phyloP scores from a whole-genome alignment of 2,113 vertebrate genomes.

The Dicaeum eximium region DNA sequence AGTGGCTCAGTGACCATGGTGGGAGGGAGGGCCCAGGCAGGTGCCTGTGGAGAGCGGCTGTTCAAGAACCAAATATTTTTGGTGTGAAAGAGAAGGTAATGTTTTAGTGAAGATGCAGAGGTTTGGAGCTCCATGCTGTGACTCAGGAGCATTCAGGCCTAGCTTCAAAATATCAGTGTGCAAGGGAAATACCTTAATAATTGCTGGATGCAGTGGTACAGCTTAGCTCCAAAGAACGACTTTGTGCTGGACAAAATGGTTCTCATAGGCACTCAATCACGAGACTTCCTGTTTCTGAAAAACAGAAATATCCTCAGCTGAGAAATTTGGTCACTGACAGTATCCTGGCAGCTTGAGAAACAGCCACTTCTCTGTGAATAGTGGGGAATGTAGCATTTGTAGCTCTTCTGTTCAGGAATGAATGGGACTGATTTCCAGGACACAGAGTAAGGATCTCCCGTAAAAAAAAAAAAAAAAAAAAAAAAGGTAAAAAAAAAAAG shows the following conservation, averaged over 20 bases:
- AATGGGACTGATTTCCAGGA: neutral
- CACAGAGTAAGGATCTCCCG: neutral
- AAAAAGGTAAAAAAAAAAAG: neutral
- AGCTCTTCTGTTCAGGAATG: neutral
- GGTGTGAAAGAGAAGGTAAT: neutral
- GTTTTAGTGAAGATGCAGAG: neutral
- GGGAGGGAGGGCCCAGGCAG: neutral
- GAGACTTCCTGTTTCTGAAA: neutral
- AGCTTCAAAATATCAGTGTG: neutral
- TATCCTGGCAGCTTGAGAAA: neutral
- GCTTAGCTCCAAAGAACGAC: neutral
- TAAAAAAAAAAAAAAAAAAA: neutral
- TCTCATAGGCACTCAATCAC: neutral
- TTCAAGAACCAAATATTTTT: neutral
- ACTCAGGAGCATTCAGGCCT: neutral
- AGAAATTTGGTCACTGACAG: neutral
- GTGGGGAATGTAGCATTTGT: neutral
- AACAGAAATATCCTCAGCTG: neutral
- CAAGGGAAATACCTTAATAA: neutral
- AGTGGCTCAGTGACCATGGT: rapidly evolving
- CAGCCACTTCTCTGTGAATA: neutral
- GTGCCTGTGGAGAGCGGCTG: neutral
- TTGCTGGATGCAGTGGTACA: neutral
- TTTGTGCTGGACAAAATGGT: neutral
- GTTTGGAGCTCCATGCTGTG: neutral